Evolutionary conservation across 2,888 invertebrate genomes (phyloP), one percentile per base, ranked within the genome.

Genomic region (Dimorphilus gyrociliatus): DNA sequence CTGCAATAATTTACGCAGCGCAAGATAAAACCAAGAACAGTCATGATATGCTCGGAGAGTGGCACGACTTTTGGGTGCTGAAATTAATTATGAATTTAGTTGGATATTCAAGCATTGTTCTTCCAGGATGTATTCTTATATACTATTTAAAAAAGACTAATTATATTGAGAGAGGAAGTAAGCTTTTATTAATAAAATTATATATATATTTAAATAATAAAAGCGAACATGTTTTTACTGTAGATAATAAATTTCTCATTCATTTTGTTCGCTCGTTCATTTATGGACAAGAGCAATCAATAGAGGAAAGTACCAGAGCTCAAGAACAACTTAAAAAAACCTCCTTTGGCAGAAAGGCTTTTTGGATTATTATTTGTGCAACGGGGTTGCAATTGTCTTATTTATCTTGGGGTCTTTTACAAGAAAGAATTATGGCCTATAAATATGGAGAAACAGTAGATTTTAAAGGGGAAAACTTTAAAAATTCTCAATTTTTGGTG

Each of bases 401-500:
- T 55, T 69, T 92, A 16, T 79, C 84, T 34, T 94, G 92, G 92
- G 94, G 94, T 4, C 71, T 92, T 37, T 67, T 97, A 37, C 94
- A 97, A 64, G 97, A 97, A 65, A 84, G 90, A 67, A 84, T 97
- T 34, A 94, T 97, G 85, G 94, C 94, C 1, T 51, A 50, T 29
- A 51, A 57, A 30, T 69, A 66, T 40, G 38, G 38, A 10, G 48
- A 42, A 4, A 37, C 28, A 2, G 27, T 35, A 3, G 30, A 33
- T 16, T 50, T 47, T 36, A 71, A 70, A 3, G 43, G 41, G 2
- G 43, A 44, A 23, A 27, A 33, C 16, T 97, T 97, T 64, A 75
- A 72, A 48, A 90, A 97, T 65, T 88, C 92, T 0, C 92, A 92
- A 63, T 90, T 94, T 66, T 69, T 97, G 39, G 94, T 97, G 39